Base-by-base conservation (phyloP, 2,797 vertebrate species). In the Fratercula arctica region DNA sequence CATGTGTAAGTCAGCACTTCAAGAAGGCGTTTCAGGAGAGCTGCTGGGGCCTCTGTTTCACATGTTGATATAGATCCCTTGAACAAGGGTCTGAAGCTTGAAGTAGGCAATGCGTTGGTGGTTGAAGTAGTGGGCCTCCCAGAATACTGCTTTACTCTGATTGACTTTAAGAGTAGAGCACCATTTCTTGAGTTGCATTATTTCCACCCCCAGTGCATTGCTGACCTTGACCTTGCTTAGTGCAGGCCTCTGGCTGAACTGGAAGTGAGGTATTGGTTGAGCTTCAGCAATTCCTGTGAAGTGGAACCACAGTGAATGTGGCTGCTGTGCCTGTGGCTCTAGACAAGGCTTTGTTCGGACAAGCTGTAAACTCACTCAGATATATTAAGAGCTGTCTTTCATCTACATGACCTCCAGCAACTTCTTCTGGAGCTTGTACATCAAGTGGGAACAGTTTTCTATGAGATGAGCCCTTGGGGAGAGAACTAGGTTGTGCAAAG, bases 51-150 rank as follows among this genome's bases (percentile, higher is more conserved):
- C 9, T 75, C 37, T 57, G 9, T 85, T 84, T 37, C 9, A 4
- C 1, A 0, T 31, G 26, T 46, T 90, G 67, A 6, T 60, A 13
- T 3, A 17, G 51, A 56, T 46, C 31, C 39, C 41, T 75, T 57
- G n/a, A 69, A 33, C 5, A 24, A 37, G 11, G 18, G 19, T 70
- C 43, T 67, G 82, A 73, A 82, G 37, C 19, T 8, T 8, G 17
- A 53, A 9, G 31, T 15, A 35, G 56, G 53, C 63, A 45, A 15
- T 6, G 11, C 1, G 2, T 13, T 33, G 13, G 14, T 1, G 2
- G 39, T 50, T 51, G 29, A 60, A 92, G 53, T 29, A 10, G 14
- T 2, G 18, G 7, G 5, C 33, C 57, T 74, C 19, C 0, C 2
- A 31, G n/a, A 88, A 53, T 24, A 11, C 31, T 53, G 19, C 16